Evolutionary conservation across 2,797 vertebrate species (phyloP).

Genomic region (Hippoglossus hippoglossus): DNA sequence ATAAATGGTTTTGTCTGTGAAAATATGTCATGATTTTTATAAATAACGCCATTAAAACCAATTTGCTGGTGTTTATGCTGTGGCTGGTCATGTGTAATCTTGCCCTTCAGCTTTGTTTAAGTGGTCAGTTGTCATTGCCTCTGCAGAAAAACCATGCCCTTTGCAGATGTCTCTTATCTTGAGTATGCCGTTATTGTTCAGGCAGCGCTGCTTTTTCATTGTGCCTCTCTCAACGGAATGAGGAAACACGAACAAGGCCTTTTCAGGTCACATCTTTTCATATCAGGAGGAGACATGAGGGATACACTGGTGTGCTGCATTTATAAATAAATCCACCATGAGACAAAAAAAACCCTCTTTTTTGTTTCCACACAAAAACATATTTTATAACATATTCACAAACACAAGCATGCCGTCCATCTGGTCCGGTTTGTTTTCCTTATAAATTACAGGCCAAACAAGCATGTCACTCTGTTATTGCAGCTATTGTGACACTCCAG

Average conservation of each 20-base stretch:
- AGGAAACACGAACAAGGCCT: constrained; percentile 62
- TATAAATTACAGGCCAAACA: constrained; percentile 50
- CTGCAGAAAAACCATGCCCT: constrained; percentile 1
- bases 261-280: constrained; percentile 76
- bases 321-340: constrained; percentile 56
- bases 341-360: constrained; percentile 19
- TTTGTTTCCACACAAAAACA: constrained; percentile 14
- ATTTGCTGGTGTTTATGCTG: neutral
- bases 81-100: neutral
- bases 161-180: constrained; percentile 36
- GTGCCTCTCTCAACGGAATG: constrained; percentile 51
- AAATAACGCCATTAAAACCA: neutral
- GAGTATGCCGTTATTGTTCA: constrained; percentile 34
- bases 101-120: constrained; percentile 12
- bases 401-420: constrained; percentile 7
- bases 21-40: neutral
- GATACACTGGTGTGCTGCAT: constrained; percentile 40
- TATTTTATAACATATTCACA: constrained; percentile 33
- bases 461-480: constrained; percentile 32
- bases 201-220: constrained; percentile 42
- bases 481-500: constrained; percentile 55
- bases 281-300: constrained; percentile 55
- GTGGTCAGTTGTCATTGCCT: constrained; percentile 8
- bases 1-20: constrained; percentile 8
- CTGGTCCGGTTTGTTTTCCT: constrained; percentile 48